Evolutionary conservation across 2,797 vertebrate genomes (phyloP), one percentile per base, ranked within the genome.

Genomic region (Chrysolophus pictus): DNA sequence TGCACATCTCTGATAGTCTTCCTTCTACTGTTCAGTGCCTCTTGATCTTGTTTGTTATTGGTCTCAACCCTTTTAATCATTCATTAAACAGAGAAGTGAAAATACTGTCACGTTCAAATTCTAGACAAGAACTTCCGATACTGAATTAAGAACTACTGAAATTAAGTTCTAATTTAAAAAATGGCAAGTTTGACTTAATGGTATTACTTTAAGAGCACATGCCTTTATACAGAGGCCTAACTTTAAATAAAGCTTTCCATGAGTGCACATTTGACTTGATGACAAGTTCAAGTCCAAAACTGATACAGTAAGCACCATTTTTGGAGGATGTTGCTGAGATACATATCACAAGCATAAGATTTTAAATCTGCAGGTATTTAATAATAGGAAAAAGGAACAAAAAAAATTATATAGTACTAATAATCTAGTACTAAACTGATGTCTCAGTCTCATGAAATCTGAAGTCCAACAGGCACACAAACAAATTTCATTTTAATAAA

Each of bases 271-370:
- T 22, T 75, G 12, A 78, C 14, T 58, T 64, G 51, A 15, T 6
- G 49, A 31, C 4, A 84, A 81, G 15, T 91, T 72, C 39, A 78
- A 91, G 87, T 14, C 12, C 23, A 6, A 35, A 88, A 87, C 21
- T n/a, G n/a, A 65, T 47, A 84, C 84, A 89, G 51, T 42, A 84
- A 76, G 11, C 55, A 46, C 4, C 78, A 42, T 58, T 86, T 84
- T 59, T 60, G 69, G 73, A 31, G 26, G 9, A 89, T 8, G 70
- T 7, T 5, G 11, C 35, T 14, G 5, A 76, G 16, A 87, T 46
- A 19, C 29, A 2, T 29, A 83, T 67, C 46, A 73, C 17, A 88
- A 63, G 14, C 24, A 64, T 0, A 1, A 31, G 24, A 78, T 13
- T 17, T 87, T 58, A 35, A 64, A 56, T 42, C 6, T 81, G 19